These are phyloP conservation scores for Python bivittatus DNA, from an alignment of 2,113 vertebrate genomes.

Conservation along the genomic window DNA sequence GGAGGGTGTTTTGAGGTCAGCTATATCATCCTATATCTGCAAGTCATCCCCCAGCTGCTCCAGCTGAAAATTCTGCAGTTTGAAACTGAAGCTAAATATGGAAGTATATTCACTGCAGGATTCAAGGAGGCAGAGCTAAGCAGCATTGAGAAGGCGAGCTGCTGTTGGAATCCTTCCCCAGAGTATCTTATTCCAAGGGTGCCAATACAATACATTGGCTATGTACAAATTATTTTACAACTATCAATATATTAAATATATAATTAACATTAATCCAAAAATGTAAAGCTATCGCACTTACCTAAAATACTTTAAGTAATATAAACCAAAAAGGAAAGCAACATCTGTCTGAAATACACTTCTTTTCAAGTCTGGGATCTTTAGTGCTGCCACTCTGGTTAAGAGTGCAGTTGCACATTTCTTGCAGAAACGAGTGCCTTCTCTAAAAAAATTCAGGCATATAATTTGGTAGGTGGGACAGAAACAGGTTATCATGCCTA, in stretches of 20 bases:
- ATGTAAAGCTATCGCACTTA: constrained; percentile 63
- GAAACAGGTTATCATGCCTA: neutral
- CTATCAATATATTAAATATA: constrained; percentile 79
- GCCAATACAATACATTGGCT: constrained; percentile 62
- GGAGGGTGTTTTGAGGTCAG: constrained; percentile 46
- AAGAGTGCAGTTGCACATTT: constrained; percentile 44
- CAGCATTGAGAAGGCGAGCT: constrained; percentile 16
- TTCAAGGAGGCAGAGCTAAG: constrained; percentile 37
- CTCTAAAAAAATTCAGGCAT: neutral
- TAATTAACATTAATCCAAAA: constrained; percentile 74
- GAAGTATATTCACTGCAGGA: neutral
- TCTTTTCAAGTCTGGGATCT: constrained; percentile 9
- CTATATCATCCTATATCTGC: constrained; percentile 44
- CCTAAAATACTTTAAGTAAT: constrained; percentile 55
- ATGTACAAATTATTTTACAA: constrained; percentile 74
- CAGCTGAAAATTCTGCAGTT: constrained; percentile 33
- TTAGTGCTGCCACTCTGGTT: constrained; percentile 25
- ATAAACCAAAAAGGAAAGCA: constrained; percentile 61
- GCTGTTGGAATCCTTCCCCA: constrained; percentile 41
- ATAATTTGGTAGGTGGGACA: neutral
- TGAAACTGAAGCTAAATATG: constrained; percentile 46
- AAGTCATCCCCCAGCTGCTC: constrained; percentile 45
- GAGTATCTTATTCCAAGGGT: constrained; percentile 58
- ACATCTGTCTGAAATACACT: constrained; percentile 27
- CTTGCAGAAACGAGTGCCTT: neutral